Evolutionary conservation across 1,140 invertebrate genomes (phyloP), one percentile per base, ranked within the genome.

Genomic region (Drosophila bifasciata): DNA sequence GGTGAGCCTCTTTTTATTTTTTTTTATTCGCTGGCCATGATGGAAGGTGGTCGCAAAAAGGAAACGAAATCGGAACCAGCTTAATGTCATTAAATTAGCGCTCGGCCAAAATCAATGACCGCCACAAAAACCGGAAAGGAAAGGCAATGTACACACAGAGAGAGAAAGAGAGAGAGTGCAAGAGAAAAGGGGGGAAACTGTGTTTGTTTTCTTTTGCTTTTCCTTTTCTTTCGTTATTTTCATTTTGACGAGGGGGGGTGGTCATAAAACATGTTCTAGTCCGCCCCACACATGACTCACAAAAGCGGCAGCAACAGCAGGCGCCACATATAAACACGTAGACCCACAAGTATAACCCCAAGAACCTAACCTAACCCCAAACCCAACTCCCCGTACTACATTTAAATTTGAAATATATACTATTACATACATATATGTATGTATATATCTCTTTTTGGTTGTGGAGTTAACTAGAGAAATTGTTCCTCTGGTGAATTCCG

Each of bases 71-170:
- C 70, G 57, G 73, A 64, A 69, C 28, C 51, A 51, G 43, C 46
- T 73, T 79, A 84, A 84, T 85, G 62, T 64, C 78, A 85, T 84
- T 80, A 84, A 84, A 84, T 84, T 80, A 84, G 67, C 72, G 76
- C 52, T 61, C 55, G 51, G 48, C 23, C 67, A 76, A 81, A 81
- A 84, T 79, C 79, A 71, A 72, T 75, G 68, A 56, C 21, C 53
- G 49, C 40, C 8, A 44, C 51, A 59, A 53, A 53, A 41, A 23
- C 49, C 67, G 81, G 76, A 85, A 84, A 76, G 73, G 71, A 56
- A 60, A 49, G 41, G 76, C 63, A 46, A 69, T 52, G 56, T 76
- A 45, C 40, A 57, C 2, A 9, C 8, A 57, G 45, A 60, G 32
- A 0, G 23, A 25, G 3, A 57, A 8, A 9, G 28, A 57, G 45